Base-by-base conservation (phyloP, 1,140 invertebrate genomes). In the Drosophila trapezifrons region DNA sequence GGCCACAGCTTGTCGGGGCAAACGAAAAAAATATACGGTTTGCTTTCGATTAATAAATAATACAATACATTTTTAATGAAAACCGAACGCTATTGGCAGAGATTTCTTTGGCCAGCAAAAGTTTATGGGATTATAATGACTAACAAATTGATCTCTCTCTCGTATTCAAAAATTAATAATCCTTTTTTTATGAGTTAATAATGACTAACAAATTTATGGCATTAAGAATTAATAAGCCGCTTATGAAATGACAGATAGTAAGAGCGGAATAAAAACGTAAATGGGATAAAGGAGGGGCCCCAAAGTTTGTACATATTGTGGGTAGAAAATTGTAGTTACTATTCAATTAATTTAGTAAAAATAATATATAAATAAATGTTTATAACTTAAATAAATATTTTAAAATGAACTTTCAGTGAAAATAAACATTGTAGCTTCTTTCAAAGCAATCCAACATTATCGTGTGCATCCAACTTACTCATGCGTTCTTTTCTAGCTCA, bases 1-100 rank as follows among this genome's bases (percentile, higher is more conserved):
- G 62, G 55, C 69, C 80, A 63, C 74, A 81, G 81, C 74, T 84
- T 86, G 75, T 62, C 38, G 43, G 25, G 12, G 27, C 29, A 54
- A 55, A 60, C 42, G 29, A 42, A 40, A 46, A 32, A 45, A 76
- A 55, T 76, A 12, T 22, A 42, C 49, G 52, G 57, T 46, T 54
- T 32, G 32, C 54, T 40, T 54, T 67, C 46, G 47, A 76, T 78
- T 83, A 78, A 81, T 67, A 76, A 82, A 62, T 32, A 62, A 71
- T 71, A 20, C n/a, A 62, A 46, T 37, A 64, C n/a, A 42, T 78
- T 78, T 58, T 57, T 32, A 78, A 78, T 78, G 45, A 59, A 45
- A 43, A 32, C 10, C 13, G 13, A 65, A 18, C 2, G 42, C 12
- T 20, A 35, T 57, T 45, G 32, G 54, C 17, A 7, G 27, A 29